phyloP scores from a whole-genome alignment of 1,140 invertebrate species.

The Neomicropteryx cornuta region DNA sequence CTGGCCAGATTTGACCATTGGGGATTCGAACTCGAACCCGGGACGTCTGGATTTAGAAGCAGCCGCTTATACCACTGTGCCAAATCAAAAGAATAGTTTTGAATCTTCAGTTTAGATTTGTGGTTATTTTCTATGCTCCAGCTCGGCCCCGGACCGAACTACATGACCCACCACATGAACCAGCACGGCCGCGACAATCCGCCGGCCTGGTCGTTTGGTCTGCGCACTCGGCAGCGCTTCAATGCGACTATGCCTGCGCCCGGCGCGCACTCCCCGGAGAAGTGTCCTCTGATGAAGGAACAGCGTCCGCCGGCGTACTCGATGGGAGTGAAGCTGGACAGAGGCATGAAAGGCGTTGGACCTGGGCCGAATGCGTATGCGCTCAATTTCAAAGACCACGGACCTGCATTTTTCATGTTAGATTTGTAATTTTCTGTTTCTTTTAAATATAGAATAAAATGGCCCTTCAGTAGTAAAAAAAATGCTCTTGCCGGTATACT shows the following conservation, averaged over 20 bases:
- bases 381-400: slow-evolving; percentile 26
- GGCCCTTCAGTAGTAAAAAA: too few species aligned
- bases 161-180: slow-evolving; percentile 33
- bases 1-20: too few species aligned
- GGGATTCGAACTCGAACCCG: too few species aligned
- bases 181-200: slow-evolving; percentile 31
- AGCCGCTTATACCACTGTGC: too few species aligned
- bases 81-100: too few species aligned
- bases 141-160: slow-evolving; percentile 39
- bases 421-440: slow-evolving; percentile 10
- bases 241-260: slow-evolving; percentile 38
- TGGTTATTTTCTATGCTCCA: too few species aligned
- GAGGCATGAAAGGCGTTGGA: slow-evolving; percentile 26
- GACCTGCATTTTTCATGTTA: slow-evolving; percentile 39
- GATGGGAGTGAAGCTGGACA: slow-evolving; percentile 38
- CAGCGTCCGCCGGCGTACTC: slow-evolving; percentile 40
- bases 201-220: slow-evolving; percentile 41
- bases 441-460: slow-evolving; percentile 1
- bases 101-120: too few species aligned
- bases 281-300: slow-evolving; percentile 33
- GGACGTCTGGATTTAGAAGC: too few species aligned
- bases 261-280: slow-evolving; percentile 39
- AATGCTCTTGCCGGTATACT: too few species aligned
- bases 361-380: slow-evolving; percentile 54
- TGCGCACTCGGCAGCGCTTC: slow-evolving; percentile 19